Evolutionary conservation across 2,888 invertebrate species (phyloP), one percentile per base, ranked within the genome.

Genomic region (Caenorhabditis sp.): DNA sequence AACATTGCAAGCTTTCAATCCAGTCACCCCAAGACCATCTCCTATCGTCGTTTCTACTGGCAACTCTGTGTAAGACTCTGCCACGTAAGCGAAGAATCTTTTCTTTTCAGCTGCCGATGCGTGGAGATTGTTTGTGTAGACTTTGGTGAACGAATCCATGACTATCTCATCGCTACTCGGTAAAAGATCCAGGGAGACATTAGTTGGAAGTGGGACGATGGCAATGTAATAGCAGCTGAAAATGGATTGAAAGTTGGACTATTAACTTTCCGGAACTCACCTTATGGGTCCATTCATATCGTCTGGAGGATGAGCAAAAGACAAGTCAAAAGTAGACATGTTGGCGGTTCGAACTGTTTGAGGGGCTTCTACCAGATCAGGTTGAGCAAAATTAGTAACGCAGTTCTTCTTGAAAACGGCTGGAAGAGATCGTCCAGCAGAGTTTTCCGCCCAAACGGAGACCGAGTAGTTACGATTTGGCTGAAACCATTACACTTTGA

Each of bases 401-500:
- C 91, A 91, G 19, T 89, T 85, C 69, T 87, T 81, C 26, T 85
- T 73, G 75, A 89, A 90, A 16, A 84, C 51, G 7, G 86, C 85
- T 24, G 90, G 80, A 35, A 61, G 75, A 16, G 89, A 89, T 61
- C 82, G 54, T 7, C 92, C 92, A 1, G 91, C 92, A 1, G 74
- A 85, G 70, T 91, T 91, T 73, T 90, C 90, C 16, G 91, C 91
- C 92, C 92, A 92, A 14, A 91, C 86, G 2, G 88, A 88, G 19
- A 91, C 91, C 14, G 90, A 77, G 69, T 91, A 91, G 80, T 91
- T 92, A 8, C 91, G 87, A 82, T 91, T 91, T n/a, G 91, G 92
- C 89, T 90, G 84, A 61, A 87, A 85, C 6, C 16, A 19, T n/a
- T 2, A 47, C 5, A 75, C 1, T 41, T 8, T 58, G 14, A 35